Base-by-base conservation (phyloP, 2,888 invertebrate genomes). In the Sinodicranocentrus sp. region DNA sequence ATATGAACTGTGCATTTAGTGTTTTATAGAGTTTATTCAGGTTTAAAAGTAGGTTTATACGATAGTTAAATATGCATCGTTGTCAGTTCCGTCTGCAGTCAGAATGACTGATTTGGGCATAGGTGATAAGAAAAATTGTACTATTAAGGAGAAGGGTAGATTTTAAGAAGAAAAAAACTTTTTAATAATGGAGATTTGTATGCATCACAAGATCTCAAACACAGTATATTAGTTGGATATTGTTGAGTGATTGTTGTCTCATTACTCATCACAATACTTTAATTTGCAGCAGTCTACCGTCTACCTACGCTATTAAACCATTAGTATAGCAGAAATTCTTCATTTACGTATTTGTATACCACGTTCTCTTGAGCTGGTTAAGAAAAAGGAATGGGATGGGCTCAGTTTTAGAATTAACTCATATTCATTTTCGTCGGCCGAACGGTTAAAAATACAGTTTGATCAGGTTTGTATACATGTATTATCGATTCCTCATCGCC, bases 201-300 rank as follows among this genome's bases (percentile, higher is more conserved):
- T 72, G 80, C 80, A 80, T 43, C 80, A 28, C 63, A 65, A 48
- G 43, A 71, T 71, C 79, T 70, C 68, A 52, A 52, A 63, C 63
- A n/a, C 52, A 25, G 79, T 79, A 67, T 65, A 80, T 79, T 80
- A 80, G 44, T 28, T 63, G 71, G 71, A 54, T 78, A 70, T 39
- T 72, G 80, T 67, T 80, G 80, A 80, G 80, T 80, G 80, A 80
- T 80, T 80, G 80, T 80, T 80, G 72, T 72, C 80, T 80, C 80
- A 80, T 72, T 80, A 80, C 65, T 80, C 67, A 65, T 63, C 70
- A 59, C 59, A 3, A n/a, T 28, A 10, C 59, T 52, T 71, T 63
- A 71, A 71, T 63, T 71, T 79, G 71, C 54, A 10, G 25, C 61
- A 52, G 39, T 71, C 79, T 65, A 79, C 79, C 76, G 15, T 54